Base-by-base conservation (phyloP, 2,888 invertebrate species). In the Andrena minutula region DNA sequence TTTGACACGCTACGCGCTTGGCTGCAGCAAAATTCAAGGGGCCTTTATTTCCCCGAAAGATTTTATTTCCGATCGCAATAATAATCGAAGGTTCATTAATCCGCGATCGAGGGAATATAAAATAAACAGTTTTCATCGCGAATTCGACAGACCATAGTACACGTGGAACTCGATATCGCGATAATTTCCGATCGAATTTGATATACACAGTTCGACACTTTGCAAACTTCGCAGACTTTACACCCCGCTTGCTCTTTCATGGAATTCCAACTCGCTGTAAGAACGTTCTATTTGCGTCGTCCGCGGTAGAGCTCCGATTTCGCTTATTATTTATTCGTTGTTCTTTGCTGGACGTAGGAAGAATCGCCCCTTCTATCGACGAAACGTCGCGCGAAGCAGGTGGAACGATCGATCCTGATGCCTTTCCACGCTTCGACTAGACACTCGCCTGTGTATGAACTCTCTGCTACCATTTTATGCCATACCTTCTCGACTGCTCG, bases 271-370 rank as follows among this genome's bases (percentile, higher is more conserved):
- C n/a, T 16, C 56, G 47, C 47, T 41, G 20, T 30, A n/a, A 26
- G 30, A 61, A 10, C 63, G 8, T 26, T 51, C 51, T n/a, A 26
- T 63, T 51, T 53, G 12, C 12, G 26, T 63, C 6, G 26, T 0
- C 10, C 26, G 51, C 3, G 20, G 49, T 32, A 53, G 53, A 20
- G 65, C 26, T 10, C 3, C 74, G 41, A 51, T 41, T 58, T 75
- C 69, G 71, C 61, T 78, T 81, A 85, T 81, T 80, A 83, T 85
- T 83, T 65, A 80, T 83, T 73, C 73, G 65, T 35, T 26, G 65
- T 61, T 66, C 47, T 68, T 78, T 68, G 26, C 30, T 70, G 64
- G 51, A 49, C 20, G 53, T 65, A 58, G 53, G 28, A 64, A 12
- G 58, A 26, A 23, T 30, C 75, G 32, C 64, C 56, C 28, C 20